A percentile compares a stretch with the other conserved stretches of the same genome.
phyloP scores from a whole-genome alignment of 1,140 invertebrate genomes.

The Drosophila triauraria region DNA sequence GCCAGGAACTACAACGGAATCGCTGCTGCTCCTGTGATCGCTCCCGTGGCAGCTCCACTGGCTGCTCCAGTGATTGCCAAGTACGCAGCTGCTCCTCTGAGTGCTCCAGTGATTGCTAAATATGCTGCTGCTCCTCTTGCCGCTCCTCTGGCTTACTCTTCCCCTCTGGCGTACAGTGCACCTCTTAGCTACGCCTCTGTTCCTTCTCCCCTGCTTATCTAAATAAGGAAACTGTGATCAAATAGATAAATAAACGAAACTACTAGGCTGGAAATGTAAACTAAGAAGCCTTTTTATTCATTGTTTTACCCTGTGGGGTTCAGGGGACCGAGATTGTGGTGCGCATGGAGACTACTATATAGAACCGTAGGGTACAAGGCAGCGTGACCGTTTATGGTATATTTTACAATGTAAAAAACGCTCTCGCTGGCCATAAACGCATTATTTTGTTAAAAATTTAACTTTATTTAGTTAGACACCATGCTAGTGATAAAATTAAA shows the following conservation, averaged over 20 bases:
- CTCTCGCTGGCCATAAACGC: too few species aligned
- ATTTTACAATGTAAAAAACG: too few species aligned
- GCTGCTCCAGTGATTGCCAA: conserved; percentile 51
- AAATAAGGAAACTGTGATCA: conserved; percentile 4
- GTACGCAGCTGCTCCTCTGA: conserved; percentile 31
- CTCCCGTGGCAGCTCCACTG: conserved; percentile 57
- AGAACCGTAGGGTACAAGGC: too few species aligned
- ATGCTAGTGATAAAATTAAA: too few species aligned
- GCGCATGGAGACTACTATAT: too few species aligned
- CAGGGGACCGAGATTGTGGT: too few species aligned
- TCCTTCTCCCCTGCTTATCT: conserved; percentile 1
- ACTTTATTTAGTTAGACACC: too few species aligned
- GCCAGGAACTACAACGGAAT: conserved; percentile 85
- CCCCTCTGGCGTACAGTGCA: conserved; percentile 4
- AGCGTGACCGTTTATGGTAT: too few species aligned
- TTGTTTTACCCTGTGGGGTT: too few species aligned
- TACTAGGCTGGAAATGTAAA: too few species aligned
- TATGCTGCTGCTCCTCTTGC: conserved; percentile 34
- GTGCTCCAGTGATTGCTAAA: conserved; percentile 17
- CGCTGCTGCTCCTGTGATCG: conserved; percentile 62
- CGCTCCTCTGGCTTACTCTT: conserved; percentile 3
- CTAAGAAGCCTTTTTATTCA: too few species aligned
- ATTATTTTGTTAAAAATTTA: too few species aligned
- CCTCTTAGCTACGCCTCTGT: conserved; percentile 7
- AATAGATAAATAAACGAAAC: neutral